Evolutionary conservation across 2,797 vertebrate genomes (phyloP).

Genomic region (Chelon labrosus): DNA sequence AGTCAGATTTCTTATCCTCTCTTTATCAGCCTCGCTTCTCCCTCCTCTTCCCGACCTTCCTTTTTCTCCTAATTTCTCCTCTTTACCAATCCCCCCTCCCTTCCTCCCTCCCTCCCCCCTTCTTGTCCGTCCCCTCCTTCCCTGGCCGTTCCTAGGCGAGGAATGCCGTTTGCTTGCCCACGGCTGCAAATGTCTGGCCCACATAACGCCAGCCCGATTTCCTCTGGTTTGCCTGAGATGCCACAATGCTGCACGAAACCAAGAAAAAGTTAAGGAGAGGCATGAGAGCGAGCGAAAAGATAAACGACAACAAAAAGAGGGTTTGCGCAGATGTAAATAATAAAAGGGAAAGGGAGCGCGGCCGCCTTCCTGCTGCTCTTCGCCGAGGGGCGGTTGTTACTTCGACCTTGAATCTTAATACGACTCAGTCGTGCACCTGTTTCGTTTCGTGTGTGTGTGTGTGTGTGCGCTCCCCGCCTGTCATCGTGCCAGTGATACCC

Average conservation of each 20-base stretch:
- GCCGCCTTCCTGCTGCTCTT: slow-evolving; percentile 27
- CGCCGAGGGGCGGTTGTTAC: slow-evolving; percentile 36
- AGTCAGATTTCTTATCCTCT: slow-evolving; percentile 27
- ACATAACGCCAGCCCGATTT: slow-evolving; percentile 60
- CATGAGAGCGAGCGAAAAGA: slow-evolving; percentile 13
- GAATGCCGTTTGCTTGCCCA: slow-evolving; percentile 57
- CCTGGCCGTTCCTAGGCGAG: slow-evolving; percentile 34
- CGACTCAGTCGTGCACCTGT: slow-evolving; percentile 67
- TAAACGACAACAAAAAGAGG: slow-evolving; percentile 26
- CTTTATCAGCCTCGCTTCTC: slow-evolving; percentile 20
- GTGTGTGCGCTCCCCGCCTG: slow-evolving; percentile 40
- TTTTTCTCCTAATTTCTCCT: neutral
- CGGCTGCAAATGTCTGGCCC: slow-evolving; percentile 64
- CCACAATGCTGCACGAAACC: slow-evolving; percentile 23
- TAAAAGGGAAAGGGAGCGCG: neutral
- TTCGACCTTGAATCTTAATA: slow-evolving; percentile 76
- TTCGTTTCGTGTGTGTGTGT: slow-evolving; percentile 32
- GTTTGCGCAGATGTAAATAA: slow-evolving; percentile 25
- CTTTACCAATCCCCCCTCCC: slow-evolving; percentile 5
- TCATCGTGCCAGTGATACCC: slow-evolving; percentile 71
- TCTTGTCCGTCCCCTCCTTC: slow-evolving; percentile 39
- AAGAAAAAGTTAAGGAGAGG: slow-evolving; percentile 3
- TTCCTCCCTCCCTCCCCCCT: neutral
- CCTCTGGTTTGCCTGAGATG: slow-evolving; percentile 45
- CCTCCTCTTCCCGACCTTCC: slow-evolving; percentile 45